A percentile compares a stretch with the other conserved stretches of the same genome.
phyloP scores from a whole-genome alignment of 2,888 invertebrate species.

The Arctia plantaginis region DNA sequence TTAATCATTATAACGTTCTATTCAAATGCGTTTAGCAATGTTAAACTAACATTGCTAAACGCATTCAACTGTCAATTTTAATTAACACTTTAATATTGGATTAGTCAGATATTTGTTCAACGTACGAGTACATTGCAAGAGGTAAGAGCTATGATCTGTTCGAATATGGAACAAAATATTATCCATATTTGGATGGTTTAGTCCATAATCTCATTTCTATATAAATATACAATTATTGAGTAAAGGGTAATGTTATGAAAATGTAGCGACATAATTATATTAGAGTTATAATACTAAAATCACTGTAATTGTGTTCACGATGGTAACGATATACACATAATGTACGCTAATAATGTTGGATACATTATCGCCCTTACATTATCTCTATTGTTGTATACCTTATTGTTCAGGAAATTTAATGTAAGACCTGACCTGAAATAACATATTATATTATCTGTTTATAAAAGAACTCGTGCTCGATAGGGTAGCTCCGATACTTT shows the following conservation, averaged over 20 bases:
- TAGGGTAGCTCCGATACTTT: neutral
- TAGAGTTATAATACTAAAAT: constrained; percentile 28
- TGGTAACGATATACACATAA: constrained; percentile 23
- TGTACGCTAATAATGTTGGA: constrained; percentile 29
- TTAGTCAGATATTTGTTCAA: neutral
- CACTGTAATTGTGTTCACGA: constrained; percentile 25
- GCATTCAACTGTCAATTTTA: no score
- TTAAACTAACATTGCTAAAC: neutral
- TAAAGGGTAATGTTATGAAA: constrained; percentile 12
- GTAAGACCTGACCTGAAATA: constrained; percentile 20
- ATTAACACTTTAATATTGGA: neutral
- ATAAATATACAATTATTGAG: constrained; percentile 35
- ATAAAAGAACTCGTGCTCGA: neutral
- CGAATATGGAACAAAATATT: neutral
- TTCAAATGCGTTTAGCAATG: neutral
- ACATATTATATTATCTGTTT: constrained; percentile 11
- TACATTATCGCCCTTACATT: constrained; percentile 33
- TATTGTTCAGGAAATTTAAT: constrained; percentile 37
- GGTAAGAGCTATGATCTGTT: neutral
- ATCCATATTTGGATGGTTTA: neutral
- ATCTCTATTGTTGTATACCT: constrained; percentile 37
- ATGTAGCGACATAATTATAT: constrained; percentile 23
- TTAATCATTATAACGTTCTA: constrained; percentile 28
- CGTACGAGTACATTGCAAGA: neutral
- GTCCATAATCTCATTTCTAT: constrained; percentile 29